A percentile compares a stretch with the other conserved stretches of the same genome.
phyloP scores from a whole-genome alignment of 2,797 vertebrate species.

The Chromis chromis region DNA sequence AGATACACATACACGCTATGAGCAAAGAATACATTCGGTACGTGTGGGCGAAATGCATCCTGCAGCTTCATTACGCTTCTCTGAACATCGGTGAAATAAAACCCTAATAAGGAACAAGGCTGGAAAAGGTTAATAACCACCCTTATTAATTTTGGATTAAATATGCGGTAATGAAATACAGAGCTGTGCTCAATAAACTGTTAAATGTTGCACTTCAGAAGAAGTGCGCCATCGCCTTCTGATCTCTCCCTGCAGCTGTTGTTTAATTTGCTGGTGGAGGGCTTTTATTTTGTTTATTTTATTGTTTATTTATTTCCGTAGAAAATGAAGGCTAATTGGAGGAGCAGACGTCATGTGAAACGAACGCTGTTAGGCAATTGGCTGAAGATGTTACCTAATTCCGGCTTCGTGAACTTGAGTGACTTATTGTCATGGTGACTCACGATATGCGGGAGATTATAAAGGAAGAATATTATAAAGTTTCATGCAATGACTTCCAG shows the following conservation, averaged over 20 bases:
- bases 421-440: slow-evolving; percentile 25
- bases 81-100: slow-evolving; percentile 73
- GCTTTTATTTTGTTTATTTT: slow-evolving; percentile 51
- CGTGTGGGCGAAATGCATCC: slow-evolving; percentile 52
- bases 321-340: slow-evolving; percentile 52
- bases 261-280: slow-evolving; percentile 34
- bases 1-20: not conserved
- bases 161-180: slow-evolving; percentile 75
- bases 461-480: slow-evolving; percentile 10
- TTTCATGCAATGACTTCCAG: slow-evolving; percentile 33
- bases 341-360: slow-evolving; percentile 42
- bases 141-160: slow-evolving; percentile 82
- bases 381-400: slow-evolving; percentile 36
- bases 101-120: slow-evolving; percentile 64
- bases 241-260: slow-evolving; percentile 53
- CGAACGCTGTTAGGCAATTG: slow-evolving; percentile 17
- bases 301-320: slow-evolving; percentile 35
- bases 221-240: slow-evolving; percentile 48
- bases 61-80: slow-evolving; percentile 59
- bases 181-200: slow-evolving; percentile 75
- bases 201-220: slow-evolving; percentile 67
- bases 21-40: not conserved
- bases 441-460: not conserved
- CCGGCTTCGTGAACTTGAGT: slow-evolving; percentile 20
- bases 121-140: slow-evolving; percentile 82